Evolutionary conservation across 1,140 invertebrate species (phyloP).

Genomic region (Zophobas atratus): DNA sequence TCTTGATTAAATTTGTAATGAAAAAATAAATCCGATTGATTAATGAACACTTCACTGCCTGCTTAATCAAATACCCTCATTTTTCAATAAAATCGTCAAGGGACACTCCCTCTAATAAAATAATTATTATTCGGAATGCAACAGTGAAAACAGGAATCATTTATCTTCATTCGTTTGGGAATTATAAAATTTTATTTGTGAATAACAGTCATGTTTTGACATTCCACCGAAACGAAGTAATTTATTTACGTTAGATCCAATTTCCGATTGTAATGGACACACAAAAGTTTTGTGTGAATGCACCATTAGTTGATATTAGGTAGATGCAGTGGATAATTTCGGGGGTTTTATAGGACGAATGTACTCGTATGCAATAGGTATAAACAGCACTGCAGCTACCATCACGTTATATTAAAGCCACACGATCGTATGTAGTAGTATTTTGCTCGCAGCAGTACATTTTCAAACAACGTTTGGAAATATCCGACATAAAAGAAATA

Average conservation of each 20-base stretch:
- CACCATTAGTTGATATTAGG: background rate
- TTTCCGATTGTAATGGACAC: background rate
- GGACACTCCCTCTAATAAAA: background rate
- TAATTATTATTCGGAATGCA: constrained; percentile 1
- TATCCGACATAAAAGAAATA: too few species aligned
- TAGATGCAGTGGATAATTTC: too few species aligned
- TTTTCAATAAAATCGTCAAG: background rate
- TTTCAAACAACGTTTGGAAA: too few species aligned
- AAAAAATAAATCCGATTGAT: too few species aligned
- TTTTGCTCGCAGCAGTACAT: too few species aligned
- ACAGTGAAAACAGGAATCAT: background rate
- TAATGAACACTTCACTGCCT: too few species aligned
- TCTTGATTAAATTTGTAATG: too few species aligned
- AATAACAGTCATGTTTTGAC: constrained; percentile 5
- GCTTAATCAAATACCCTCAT: background rate
- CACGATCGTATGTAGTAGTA: too few species aligned
- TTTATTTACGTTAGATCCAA: background rate
- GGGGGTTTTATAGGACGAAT: too few species aligned
- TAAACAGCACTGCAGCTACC: too few species aligned
- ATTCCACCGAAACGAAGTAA: background rate
- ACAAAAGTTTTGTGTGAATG: background rate
- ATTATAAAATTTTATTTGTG: constrained; percentile 6
- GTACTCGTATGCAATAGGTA: too few species aligned
- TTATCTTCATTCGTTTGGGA: constrained; percentile 22
- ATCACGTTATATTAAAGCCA: too few species aligned